Evolutionary conservation across 2,888 invertebrate genomes (phyloP).

Genomic region (Amphiduros pacificus): DNA sequence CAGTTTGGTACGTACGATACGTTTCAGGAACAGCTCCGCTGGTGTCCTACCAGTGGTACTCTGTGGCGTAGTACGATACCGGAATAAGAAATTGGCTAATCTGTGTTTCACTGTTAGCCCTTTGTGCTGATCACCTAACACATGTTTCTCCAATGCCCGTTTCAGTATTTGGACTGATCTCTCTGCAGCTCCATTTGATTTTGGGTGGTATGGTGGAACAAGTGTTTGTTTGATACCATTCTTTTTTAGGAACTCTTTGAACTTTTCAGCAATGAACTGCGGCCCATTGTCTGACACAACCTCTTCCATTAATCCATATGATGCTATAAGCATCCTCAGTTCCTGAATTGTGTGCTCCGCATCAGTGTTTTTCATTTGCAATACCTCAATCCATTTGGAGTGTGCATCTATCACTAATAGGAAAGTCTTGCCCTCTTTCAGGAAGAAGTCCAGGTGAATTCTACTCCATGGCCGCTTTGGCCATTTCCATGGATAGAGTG

Average conservation of each 20-base stretch:
- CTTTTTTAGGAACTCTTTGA: not conserved
- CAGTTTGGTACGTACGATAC: not conserved
- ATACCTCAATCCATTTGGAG: not conserved
- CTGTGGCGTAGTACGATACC: conserved; percentile 5
- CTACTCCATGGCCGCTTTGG: not conserved
- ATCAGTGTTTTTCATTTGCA: not conserved
- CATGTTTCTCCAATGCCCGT: not conserved
- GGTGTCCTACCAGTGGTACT: not conserved
- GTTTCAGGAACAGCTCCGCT: conserved; percentile 7
- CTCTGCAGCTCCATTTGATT: not conserved
- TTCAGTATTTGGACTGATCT: not conserved
- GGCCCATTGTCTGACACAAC: conserved; percentile 1
- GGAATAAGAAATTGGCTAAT: conserved; percentile 1
- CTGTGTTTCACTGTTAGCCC: not conserved
- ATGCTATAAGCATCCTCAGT: too few species aligned
- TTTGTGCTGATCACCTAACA: not conserved
- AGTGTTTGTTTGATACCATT: not conserved
- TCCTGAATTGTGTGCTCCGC: not conserved
- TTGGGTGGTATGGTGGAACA: not conserved
- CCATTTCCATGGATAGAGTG: not conserved
- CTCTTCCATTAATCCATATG: not conserved
- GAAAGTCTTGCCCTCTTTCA: not conserved
- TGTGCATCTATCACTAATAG: not conserved
- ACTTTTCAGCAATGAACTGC: not conserved
- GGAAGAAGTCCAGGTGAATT: not conserved